Evolutionary conservation across 1,140 invertebrate species (phyloP), one percentile per base, ranked within the genome.

Genomic region (Macrobrachium rosenbergii): DNA sequence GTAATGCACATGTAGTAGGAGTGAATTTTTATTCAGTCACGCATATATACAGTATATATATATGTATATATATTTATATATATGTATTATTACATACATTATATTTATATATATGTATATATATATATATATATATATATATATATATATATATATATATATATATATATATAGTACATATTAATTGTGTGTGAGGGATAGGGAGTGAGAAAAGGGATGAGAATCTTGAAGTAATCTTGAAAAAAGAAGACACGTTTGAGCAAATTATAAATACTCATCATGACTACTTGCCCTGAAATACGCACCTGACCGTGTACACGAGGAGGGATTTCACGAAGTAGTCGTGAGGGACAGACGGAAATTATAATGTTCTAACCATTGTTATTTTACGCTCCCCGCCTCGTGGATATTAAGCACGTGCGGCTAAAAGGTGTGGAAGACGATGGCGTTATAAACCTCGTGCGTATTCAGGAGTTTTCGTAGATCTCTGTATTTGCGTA

Each of bases 41-140:
- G 52, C 10, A 78, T 2, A 78, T 0, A 78, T 14, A 78, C 11
- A 78, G 93, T 10, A 79, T 3, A 79, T 10, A 80, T 23, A 80
- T 23, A 80, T 23, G 6, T 43, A 72, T 43, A 72, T 43, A 72
- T 21, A 21, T n/a, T n/a, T 88, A n/a, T 67, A 11, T 67, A 93
- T 93, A 89, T 91, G 5, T 67, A 67, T 90, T n/a, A n/a, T n/a
- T n/a, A n/a, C n/a, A n/a, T n/a, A n/a, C n/a, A n/a, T n/a, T n/a
- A n/a, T n/a, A n/a, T n/a, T n/a, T 88, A n/a, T 67, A 11, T 67
- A 93, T 93, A 89, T 91, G 5, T 67, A 67, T 90, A 90, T 87
- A 83, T 90, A 90, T 90, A 86, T 90, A 89, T 90, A 86, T 90
- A 83, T 90, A 88, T 90, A 90, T 90, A 87, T 90, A 90, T 90